Percentiles rank a stretch among this genome's conserved stretches.
These are phyloP conservation scores for Montipora capricornis DNA, from an alignment of 64 coral and sea anemone genomes.

Conservation along the genomic window DNA sequence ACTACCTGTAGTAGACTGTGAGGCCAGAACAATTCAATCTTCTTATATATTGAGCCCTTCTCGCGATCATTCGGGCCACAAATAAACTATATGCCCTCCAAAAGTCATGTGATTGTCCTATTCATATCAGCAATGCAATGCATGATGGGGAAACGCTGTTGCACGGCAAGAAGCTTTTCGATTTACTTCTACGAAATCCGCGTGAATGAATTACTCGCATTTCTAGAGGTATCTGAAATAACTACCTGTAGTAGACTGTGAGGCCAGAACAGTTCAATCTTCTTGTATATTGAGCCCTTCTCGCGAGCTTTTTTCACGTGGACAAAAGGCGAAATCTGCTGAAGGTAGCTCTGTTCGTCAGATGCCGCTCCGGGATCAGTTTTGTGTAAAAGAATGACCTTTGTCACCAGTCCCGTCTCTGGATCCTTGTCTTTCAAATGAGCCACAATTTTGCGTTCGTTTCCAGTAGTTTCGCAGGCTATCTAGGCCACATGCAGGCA, in stretches of 20 bases:
- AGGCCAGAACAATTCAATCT: slow-evolving; percentile 65
- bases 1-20: slow-evolving; percentile 22
- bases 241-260: slow-evolving; percentile 22
- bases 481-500: too few relatives aligned
- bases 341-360: not conserved
- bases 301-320: slow-evolving; percentile 22
- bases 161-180: too few relatives aligned
- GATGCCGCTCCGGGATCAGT: not conserved
- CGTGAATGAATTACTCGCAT: too few relatives aligned
- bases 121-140: too few relatives aligned
- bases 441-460: not conserved
- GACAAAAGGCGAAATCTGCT: slow-evolving; percentile 49
- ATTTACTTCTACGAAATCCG: too few relatives aligned
- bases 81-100: too few relatives aligned
- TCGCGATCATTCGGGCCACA: not conserved
- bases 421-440: slow-evolving; percentile 64
- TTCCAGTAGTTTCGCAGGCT: not conserved
- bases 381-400: not conserved
- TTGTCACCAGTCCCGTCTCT: not conserved
- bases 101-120: too few relatives aligned
- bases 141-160: too few relatives aligned
- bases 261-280: slow-evolving; percentile 65
- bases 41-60: slow-evolving; percentile 25
- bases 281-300: slow-evolving; percentile 26
- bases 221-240: too few relatives aligned